A percentile compares a stretch with the other conserved stretches of the same genome.
Evolutionary conservation across 23 tunicate genomes (phyloP).

Genomic region (Styela plicata): DNA sequence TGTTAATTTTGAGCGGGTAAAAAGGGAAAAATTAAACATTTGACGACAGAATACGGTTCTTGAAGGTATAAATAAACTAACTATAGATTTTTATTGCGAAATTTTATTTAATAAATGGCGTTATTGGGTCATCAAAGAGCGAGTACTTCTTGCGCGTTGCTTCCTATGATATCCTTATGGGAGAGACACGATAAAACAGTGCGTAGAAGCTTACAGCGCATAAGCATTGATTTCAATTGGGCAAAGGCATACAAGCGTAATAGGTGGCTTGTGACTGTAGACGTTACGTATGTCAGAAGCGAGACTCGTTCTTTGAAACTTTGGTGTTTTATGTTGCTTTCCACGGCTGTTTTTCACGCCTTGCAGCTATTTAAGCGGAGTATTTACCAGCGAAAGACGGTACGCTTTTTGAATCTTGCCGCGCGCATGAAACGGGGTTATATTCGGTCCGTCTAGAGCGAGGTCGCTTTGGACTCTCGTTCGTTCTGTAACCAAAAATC

Average conservation of each 20-base stretch:
- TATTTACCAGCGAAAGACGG: conserved; percentile 1
- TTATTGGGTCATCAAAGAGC: not conserved
- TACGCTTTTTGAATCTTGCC: not conserved
- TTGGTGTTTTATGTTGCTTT: not conserved
- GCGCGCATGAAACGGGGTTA: not conserved
- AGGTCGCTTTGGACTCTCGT: too few relatives aligned
- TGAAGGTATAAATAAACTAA: not conserved
- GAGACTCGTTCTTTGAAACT: not conserved
- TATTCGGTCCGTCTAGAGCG: not conserved
- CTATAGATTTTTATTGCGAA: not conserved
- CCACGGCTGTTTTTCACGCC: conserved; percentile 4
- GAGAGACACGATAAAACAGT: conserved; percentile 25
- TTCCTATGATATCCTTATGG: conserved; percentile 8
- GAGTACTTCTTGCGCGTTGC: not conserved
- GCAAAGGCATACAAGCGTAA: conserved; percentile 19
- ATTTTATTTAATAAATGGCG: not conserved
- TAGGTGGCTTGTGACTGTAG: conserved; percentile 17
- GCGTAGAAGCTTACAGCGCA: conserved; percentile 23
- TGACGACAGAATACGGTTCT: not conserved
- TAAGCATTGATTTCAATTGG: conserved; percentile 25
- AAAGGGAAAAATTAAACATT: not conserved
- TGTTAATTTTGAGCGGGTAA: not conserved
- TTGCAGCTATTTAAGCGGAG: not conserved
- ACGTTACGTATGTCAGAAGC: conserved; percentile 15
- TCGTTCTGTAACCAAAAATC: too few relatives aligned